Evolutionary conservation across 2,888 invertebrate genomes (phyloP).

Genomic region (Palloptera scutellata): DNA sequence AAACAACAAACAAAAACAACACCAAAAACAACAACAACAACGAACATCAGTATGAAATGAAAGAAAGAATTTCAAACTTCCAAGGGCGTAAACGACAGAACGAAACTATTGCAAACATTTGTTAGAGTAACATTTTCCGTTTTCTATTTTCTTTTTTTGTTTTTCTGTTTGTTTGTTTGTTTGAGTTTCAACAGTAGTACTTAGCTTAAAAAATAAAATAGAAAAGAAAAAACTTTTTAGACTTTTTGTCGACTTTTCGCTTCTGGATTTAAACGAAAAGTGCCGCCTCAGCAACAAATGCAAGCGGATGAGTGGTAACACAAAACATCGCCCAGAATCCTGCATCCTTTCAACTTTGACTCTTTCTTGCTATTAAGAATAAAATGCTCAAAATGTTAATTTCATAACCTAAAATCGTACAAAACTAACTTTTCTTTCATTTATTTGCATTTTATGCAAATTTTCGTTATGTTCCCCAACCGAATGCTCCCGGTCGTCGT

Average conservation of each 20-base stretch:
- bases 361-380: background rate
- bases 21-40: no score
- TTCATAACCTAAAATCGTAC: constrained; percentile 54
- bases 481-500: constrained; percentile 2
- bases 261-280: constrained; percentile 42
- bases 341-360: no score
- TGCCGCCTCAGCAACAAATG: constrained; percentile 49
- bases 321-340: no score
- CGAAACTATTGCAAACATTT: no score
- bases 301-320: background rate
- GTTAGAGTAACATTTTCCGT: constrained; percentile 23
- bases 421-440: constrained; percentile 52
- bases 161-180: constrained; percentile 40
- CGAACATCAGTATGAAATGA: no score
- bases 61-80: no score
- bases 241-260: constrained; percentile 57
- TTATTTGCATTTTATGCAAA: constrained; percentile 56
- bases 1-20: no score
- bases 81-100: no score
- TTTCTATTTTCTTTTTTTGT: constrained; percentile 17
- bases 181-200: constrained; percentile 39
- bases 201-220: constrained; percentile 25
- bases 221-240: constrained; percentile 51
- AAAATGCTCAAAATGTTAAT: constrained; percentile 48
- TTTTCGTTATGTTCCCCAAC: constrained; percentile 30